phyloP scores from a whole-genome alignment of 2,113 vertebrate genomes.

The Bos javanicus region DNA sequence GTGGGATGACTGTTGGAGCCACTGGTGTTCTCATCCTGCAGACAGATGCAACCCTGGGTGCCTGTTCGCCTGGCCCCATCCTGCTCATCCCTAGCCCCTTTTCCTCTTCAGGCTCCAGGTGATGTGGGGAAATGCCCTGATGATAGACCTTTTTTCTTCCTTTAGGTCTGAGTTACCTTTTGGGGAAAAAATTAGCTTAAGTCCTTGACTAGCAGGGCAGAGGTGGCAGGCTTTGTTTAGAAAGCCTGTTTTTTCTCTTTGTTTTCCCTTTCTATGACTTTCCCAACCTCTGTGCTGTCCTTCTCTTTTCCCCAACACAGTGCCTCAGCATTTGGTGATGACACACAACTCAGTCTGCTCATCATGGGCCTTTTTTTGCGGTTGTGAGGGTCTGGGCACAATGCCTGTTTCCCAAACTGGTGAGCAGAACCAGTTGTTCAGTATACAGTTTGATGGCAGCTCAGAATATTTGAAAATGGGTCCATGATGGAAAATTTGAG shows the following conservation, averaged over 20 bases:
- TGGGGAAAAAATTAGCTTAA: background rate
- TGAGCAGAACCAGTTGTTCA: constrained; percentile 1
- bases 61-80: background rate
- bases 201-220: background rate
- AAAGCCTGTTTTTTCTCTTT: background rate
- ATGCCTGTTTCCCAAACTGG: constrained; percentile 29
- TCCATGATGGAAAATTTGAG: constrained; percentile 45
- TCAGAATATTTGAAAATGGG: constrained; percentile 22
- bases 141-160: background rate
- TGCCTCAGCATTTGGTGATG: background rate
- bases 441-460: constrained; percentile 1
- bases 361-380: background rate
- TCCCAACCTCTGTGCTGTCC: background rate
- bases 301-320: background rate
- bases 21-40: constrained; percentile 24
- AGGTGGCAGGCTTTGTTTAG: background rate
- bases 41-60: background rate
- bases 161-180: background rate
- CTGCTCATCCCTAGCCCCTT: background rate
- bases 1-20: constrained; percentile 66
- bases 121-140: background rate
- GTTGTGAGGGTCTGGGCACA: constrained; percentile 18
- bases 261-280: background rate
- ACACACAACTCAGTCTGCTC: background rate
- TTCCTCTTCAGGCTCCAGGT: background rate